Evolutionary conservation across 2,888 invertebrate genomes (phyloP), one percentile per base, ranked within the genome.

Genomic region (Beris chalybata): DNA sequence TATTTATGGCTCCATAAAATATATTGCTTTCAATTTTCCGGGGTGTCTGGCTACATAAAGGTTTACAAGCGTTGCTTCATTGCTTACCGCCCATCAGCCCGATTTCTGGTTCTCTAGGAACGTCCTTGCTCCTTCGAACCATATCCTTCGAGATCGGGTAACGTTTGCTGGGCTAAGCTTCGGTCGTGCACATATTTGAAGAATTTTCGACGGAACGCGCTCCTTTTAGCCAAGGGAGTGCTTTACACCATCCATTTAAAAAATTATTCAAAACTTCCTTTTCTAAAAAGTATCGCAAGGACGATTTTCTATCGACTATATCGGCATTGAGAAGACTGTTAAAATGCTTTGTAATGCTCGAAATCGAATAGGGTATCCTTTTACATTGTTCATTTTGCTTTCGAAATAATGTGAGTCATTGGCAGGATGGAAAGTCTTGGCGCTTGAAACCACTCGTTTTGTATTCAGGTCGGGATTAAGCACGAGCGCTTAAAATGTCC

Each of bases 1-100:
- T 68, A 68, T 68, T 68, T 68, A 68, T 68, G 66, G 64, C 44
- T 57, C 61, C 63, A 63, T 68, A 68, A 68, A 68, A 68, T 68
- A 68, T 68, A 68, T 68, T 53, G 68, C 68, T 68, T 68, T 66
- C 65, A 66, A 68, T 68, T 68, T 68, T 68, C 66, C 66, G 52
- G 66, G 63, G 63, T 66, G 63, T 63, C 54, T 66, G 68, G 56
- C 44, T 68, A 65, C 45, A 68, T 63, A 57, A 52, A 65, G 65
- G 55, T 65, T 65, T 52, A 67, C 67, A 65, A 61, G 65, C 44
- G 47, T 56, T 38, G 65, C 65, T 65, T 65, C 65, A 52, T 65
- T 68, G 68, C 48, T 32, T 63, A 55, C 29, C 50, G 9, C 38
- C 38, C 22, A 22, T 22, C 22, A 38, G 7, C 38, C 5, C 38